These are phyloP conservation scores for Galbula dea DNA, from an alignment of 2,113 vertebrate genomes.

Conservation along the genomic window DNA sequence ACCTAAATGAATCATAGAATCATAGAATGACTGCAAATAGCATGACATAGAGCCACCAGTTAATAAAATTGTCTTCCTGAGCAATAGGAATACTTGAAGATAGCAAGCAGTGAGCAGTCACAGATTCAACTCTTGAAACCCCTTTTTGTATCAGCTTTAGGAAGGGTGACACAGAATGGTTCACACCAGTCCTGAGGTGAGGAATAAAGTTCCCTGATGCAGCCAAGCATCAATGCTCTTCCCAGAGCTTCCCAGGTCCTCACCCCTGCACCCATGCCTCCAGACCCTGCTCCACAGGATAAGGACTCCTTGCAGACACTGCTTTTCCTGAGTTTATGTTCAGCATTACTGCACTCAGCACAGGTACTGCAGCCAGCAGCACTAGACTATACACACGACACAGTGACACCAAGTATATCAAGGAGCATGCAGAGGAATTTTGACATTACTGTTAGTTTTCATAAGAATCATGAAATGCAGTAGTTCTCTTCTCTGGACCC, in stretches of 20 bases:
- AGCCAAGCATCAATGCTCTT: background rate
- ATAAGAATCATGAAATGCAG: background rate
- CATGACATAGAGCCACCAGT: background rate
- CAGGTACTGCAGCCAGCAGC: background rate
- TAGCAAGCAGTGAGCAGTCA: background rate
- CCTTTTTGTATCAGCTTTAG: background rate
- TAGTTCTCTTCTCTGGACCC: background rate
- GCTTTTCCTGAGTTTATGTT: background rate
- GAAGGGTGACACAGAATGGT: background rate
- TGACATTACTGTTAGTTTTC: background rate
- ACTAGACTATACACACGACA: background rate
- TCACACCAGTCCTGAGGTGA: background rate
- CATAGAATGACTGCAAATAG: background rate
- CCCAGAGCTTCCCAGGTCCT: background rate
- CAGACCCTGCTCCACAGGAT: background rate
- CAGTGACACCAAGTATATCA: background rate
- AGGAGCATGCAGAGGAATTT: background rate
- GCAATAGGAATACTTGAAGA: background rate
- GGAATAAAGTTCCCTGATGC: background rate
- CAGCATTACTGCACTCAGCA: background rate
- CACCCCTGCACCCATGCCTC: background rate
- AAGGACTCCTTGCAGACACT: fast-evolving
- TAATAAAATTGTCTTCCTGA: background rate
- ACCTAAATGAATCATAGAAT: no score
- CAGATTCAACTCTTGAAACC: background rate